These are phyloP conservation scores for Bubo bubo DNA, from an alignment of 2,113 vertebrate species.

Conservation along the genomic window DNA sequence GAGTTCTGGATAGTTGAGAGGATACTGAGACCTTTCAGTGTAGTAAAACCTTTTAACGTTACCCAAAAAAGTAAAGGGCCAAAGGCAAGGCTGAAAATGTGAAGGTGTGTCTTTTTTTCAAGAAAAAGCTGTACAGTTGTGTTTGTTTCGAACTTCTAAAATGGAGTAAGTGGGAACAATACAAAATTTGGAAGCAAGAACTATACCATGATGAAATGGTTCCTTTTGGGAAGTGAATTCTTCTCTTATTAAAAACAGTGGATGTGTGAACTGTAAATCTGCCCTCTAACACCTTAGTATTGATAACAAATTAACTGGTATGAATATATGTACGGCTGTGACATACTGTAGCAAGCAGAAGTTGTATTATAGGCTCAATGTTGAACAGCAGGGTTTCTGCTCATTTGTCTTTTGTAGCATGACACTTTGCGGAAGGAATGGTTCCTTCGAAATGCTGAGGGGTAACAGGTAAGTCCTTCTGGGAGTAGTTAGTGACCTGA, in stretches of 20 bases:
- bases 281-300: background rate
- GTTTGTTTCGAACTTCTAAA: background rate
- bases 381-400: background rate
- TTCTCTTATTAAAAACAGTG: background rate
- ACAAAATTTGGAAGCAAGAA: background rate
- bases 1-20: background rate
- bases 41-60: background rate
- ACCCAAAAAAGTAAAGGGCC: background rate
- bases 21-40: background rate
- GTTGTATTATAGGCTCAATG: background rate
- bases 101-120: background rate
- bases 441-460: background rate
- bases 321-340: background rate
- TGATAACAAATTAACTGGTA: background rate
- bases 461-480: background rate
- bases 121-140: background rate
- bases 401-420: background rate
- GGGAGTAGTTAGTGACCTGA: background rate
- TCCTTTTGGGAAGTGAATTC: background rate
- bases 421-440: background rate
- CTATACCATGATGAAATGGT: background rate
- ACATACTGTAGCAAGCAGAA: background rate
- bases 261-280: background rate
- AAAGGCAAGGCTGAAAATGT: background rate
- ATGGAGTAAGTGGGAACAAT: background rate